Conservation (phyloP, 2,113 vertebrate genomes). For the Tangachromis dhanisi region DNA sequence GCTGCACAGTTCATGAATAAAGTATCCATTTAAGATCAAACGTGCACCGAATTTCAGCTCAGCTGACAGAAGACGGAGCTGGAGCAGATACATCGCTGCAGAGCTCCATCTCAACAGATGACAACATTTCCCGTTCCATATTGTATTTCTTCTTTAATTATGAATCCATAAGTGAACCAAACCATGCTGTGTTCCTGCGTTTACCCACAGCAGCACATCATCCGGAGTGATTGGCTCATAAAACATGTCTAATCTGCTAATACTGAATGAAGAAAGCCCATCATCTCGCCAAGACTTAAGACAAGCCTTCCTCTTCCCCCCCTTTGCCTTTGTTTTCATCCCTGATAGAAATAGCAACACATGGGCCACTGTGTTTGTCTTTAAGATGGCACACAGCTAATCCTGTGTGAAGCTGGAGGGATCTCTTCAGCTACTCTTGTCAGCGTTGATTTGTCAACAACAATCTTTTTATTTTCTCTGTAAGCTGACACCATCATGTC, state of each 20-base stretch:
- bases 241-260: conserved; percentile 69
- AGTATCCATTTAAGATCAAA: conserved; percentile 57
- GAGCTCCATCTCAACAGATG: background rate
- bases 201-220: conserved; percentile 33
- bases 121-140: conserved; percentile 22
- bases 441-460: conserved; percentile 65
- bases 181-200: background rate
- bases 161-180: conserved; percentile 46
- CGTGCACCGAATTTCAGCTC: conserved; percentile 16
- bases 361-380: conserved; percentile 58
- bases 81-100: conserved; percentile 3
- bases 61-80: conserved; percentile 25
- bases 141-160: conserved; percentile 57
- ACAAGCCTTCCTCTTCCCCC: conserved; percentile 20
- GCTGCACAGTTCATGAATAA: conserved; percentile 53
- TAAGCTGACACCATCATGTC: conserved; percentile 63
- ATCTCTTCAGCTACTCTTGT: conserved; percentile 65
- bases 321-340: conserved; percentile 51
- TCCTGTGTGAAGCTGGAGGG: conserved; percentile 68
- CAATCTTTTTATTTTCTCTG: conserved; percentile 68
- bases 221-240: conserved; percentile 54
- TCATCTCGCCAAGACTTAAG: conserved; percentile 55
- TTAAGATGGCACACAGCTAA: conserved; percentile 62
- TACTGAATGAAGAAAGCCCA: conserved; percentile 59
- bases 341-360: conserved; percentile 68